phyloP scores from a whole-genome alignment of 2,113 vertebrate genomes.

The Suncus etruscus region DNA sequence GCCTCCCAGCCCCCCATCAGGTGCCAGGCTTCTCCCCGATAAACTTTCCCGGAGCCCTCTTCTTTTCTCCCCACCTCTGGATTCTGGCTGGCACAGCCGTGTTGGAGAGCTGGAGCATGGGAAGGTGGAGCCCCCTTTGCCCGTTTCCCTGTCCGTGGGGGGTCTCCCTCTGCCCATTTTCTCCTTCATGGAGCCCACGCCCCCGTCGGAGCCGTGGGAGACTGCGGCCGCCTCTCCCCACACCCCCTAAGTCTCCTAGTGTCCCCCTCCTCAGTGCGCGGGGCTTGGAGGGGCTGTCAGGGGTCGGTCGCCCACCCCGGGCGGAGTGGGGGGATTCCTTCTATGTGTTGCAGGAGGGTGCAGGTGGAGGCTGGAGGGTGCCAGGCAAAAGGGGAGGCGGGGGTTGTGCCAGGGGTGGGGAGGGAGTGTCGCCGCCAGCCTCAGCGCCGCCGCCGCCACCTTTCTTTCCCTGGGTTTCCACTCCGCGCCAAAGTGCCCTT shows the following conservation, averaged over 20 bases:
- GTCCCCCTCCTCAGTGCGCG: not conserved
- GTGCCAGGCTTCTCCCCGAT: conserved; percentile 74
- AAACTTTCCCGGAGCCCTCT: conserved; percentile 81
- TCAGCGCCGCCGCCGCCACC: conserved; percentile 50
- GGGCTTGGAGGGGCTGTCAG: not conserved
- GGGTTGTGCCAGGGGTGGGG: conserved; percentile 22
- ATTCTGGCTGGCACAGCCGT: conserved; percentile 62
- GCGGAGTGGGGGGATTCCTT: conserved; percentile 33
- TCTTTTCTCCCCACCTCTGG: not conserved
- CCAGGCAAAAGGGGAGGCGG: not conserved
- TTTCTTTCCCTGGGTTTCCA: conserved; percentile 52
- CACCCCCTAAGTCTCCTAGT: not conserved
- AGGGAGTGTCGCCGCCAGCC: conserved; percentile 62
- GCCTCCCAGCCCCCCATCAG: conserved; percentile 39
- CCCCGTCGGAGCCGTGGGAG: conserved; percentile 57
- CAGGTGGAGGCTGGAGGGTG: conserved; percentile 18
- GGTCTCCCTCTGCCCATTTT: conserved; percentile 77
- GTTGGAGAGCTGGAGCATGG: conserved; percentile 52
- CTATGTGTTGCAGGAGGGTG: conserved; percentile 3
- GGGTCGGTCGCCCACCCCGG: conserved; percentile 40
- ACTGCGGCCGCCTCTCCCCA: conserved; percentile 64
- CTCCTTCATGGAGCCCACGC: conserved; percentile 43
- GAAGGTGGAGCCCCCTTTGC: conserved; percentile 58
- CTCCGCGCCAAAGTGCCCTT: conserved; percentile 84
- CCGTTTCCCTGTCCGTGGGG: conserved; percentile 48